Conservation (phyloP, 2,797 vertebrate species). For the Sorex maritimensis region DNA sequence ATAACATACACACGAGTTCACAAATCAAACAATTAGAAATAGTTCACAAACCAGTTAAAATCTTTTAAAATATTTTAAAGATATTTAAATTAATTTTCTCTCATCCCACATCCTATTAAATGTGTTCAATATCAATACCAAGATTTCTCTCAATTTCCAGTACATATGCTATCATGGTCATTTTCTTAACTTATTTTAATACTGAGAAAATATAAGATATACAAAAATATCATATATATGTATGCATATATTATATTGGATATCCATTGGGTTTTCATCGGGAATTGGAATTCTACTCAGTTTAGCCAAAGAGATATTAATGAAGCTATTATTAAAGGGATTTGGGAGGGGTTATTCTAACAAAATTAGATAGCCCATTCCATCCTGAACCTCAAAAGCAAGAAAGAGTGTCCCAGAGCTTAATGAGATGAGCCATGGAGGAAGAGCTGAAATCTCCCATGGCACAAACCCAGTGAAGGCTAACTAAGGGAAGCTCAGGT, state of each 20-base stretch:
- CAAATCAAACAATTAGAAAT: too few species aligned
- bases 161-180: slow-evolving; percentile 26
- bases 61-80: too few species aligned
- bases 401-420: background rate
- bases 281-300: slow-evolving; percentile 34
- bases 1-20: too few species aligned
- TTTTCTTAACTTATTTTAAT: slow-evolving; percentile 65
- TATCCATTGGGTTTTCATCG: background rate
- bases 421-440: background rate
- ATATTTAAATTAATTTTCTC: slow-evolving; percentile 29
- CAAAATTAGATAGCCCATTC: background rate
- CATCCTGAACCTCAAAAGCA: background rate
- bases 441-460: background rate
- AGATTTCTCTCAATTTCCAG: slow-evolving; percentile 13
- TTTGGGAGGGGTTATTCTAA: background rate
- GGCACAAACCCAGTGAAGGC: background rate
- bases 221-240: background rate
- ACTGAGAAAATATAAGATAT: slow-evolving; percentile 17
- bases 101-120: slow-evolving; percentile 9
- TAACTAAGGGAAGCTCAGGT: background rate
- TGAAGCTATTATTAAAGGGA: background rate
- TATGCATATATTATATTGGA: background rate
- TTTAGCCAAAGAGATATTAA: slow-evolving; percentile 12
- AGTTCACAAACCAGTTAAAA: too few species aligned
- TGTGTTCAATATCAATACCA: slow-evolving; percentile 7